Evolutionary conservation across 2,797 vertebrate genomes (phyloP), one percentile per base, ranked within the genome.

Genomic region (Sylvilagus floridanus): DNA sequence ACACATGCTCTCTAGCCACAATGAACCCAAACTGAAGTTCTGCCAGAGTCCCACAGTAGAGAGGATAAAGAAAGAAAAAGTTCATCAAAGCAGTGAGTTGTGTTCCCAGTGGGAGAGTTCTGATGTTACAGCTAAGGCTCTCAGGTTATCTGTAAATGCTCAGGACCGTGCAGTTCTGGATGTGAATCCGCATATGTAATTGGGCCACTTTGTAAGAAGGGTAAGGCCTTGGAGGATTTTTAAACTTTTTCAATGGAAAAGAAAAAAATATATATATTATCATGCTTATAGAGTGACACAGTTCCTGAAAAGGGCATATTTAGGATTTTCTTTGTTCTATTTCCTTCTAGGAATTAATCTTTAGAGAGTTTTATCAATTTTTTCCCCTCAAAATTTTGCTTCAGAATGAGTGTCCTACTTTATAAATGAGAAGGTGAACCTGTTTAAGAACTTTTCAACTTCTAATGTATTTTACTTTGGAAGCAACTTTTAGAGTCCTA

Each of bases 311-410:
- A 52, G 28, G 30, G 6, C 10, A 30, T 84, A 62, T 50, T 14
- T 42, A 50, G 0, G 32, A 60, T 57, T 84, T 88, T 65, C 17
- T 72, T 77, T 76, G 78, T 77, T 26, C 5, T 66, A 4, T 88
- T 82, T 91, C 82, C 16, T 37, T 83, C 37, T 81, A 85, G 50
- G 75, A 62, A 75, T 92, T 79, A 90, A 42, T 13, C 30, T 76
- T 96, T 89, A 42, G 50, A 88, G 72, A 57, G 3, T 85, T 93
- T 83, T 93, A 57, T 76, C 21, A 54, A 54, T 87, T 84, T 60
- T n/a, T 93, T 81, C 12, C 52, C 54, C 81, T 84, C n/a, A 85
- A 82, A 92, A n/a, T 35, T 95, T 96, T 94, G n/a, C 7, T 22
- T 69, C 69, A 88, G 4, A 84, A 96, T 52, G 0, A 5, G 5